Conservation (phyloP, 1,140 invertebrate genomes). For the Caerostris darwini region DNA sequence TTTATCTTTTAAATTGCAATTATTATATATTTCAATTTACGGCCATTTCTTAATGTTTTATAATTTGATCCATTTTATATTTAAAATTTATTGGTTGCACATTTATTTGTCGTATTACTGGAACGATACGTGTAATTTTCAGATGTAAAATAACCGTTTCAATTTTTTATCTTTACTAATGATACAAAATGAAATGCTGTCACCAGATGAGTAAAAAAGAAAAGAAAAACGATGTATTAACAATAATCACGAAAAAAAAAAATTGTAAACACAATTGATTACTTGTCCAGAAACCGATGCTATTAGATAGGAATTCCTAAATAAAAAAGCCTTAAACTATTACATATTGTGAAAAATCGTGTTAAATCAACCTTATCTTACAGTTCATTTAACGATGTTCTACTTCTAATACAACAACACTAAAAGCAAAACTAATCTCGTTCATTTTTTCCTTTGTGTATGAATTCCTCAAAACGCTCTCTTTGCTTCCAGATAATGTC, state of each 20-base stretch:
- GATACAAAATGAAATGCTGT: no score
- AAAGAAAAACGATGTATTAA: not conserved
- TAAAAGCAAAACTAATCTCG: not conserved
- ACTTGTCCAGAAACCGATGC: not conserved
- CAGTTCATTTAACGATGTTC: not conserved
- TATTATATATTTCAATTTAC: no score
- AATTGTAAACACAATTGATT: not conserved
- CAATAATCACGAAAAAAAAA: not conserved
- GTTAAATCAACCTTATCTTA: slow-evolving; percentile 36
- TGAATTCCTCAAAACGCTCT: not conserved
- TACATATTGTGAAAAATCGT: not conserved
- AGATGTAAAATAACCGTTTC: no score
- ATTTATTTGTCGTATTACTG: no score
- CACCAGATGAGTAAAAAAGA: not conserved
- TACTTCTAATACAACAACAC: slow-evolving; percentile 4
- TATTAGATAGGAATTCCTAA: not conserved
- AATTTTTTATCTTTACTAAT: no score
- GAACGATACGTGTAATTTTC: no score
- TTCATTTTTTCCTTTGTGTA: not conserved
- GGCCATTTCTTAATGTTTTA: no score
- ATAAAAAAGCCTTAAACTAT: not conserved
- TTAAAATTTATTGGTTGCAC: no score
- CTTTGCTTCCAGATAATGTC: slow-evolving; percentile 19
- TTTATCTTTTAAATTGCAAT: no score
- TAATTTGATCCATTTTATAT: no score